A percentile compares a stretch with the other conserved stretches of the same genome.
phyloP scores from a whole-genome alignment of 2,797 vertebrate genomes.

The Argentina silus region DNA sequence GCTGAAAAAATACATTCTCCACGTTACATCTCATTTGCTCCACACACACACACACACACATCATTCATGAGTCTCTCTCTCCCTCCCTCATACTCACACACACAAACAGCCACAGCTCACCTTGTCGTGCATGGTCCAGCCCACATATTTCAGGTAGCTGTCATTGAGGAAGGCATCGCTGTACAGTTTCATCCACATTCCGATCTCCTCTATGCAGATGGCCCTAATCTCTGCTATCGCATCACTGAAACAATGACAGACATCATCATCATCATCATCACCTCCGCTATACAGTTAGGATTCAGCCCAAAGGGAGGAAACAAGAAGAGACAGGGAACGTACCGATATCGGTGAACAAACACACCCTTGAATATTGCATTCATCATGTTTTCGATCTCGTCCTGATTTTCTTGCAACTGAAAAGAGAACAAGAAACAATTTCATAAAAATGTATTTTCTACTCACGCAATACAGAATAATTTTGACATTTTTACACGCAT shows the following conservation, averaged over 20 bases:
- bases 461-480: too few relatives aligned
- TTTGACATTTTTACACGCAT: too few relatives aligned
- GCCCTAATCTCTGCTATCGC: constrained; percentile 97
- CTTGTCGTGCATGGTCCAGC: constrained; percentile 98
- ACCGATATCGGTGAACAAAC: constrained; percentile 99
- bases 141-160: constrained; percentile 97
- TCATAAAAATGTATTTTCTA: too few relatives aligned
- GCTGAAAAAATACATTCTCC: not conserved
- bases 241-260: constrained; percentile 75
- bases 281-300: not conserved
- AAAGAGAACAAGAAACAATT: constrained; percentile 60
- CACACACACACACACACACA: not conserved
- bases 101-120: constrained; percentile 62
- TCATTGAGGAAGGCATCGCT: constrained; percentile 98
- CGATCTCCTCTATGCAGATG: constrained; percentile 97
- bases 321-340: constrained; percentile 47
- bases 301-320: constrained; percentile 2
- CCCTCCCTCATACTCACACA: not conserved
- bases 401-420: constrained; percentile 99
- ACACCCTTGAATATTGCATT: constrained; percentile 99
- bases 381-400: constrained; percentile 99
- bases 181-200: constrained; percentile 98
- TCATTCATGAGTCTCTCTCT: too few relatives aligned
- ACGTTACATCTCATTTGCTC: not conserved
- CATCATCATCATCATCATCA: constrained; percentile 1